A percentile compares a stretch with the other conserved stretches of the same genome.
Conservation (phyloP, 92 coral and sea anemone species). For the Plumapathes pennacea region DNA sequence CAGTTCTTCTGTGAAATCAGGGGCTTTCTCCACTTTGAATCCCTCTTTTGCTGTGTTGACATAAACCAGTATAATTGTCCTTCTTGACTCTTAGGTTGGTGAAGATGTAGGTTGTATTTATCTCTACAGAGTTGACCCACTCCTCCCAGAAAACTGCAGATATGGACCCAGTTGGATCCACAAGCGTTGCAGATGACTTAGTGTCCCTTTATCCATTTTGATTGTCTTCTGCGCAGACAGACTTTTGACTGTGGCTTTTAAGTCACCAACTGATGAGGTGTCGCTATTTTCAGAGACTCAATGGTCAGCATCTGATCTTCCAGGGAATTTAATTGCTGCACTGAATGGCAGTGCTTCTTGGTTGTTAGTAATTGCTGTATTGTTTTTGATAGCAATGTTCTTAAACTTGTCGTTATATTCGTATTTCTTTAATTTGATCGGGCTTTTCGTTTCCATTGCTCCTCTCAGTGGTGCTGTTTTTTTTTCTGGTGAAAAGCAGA, state of each 20-base stretch:
- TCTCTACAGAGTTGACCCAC: slow-evolving; percentile 36
- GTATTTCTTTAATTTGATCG: slow-evolving; percentile 23
- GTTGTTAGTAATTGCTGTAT: slow-evolving; percentile 6
- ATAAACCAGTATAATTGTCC: slow-evolving; percentile 27
- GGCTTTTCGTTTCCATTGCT: slow-evolving; percentile 18
- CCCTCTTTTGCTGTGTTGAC: slow-evolving; percentile 44
- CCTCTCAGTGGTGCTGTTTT: slow-evolving; percentile 16
- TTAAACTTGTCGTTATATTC: slow-evolving; percentile 31
- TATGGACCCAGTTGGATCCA: not conserved
- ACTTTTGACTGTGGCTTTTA: too few relatives aligned
- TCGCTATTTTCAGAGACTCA: too few relatives aligned
- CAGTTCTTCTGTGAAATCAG: slow-evolving; percentile 31
- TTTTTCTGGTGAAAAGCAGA: slow-evolving; percentile 38
- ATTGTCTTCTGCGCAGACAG: too few relatives aligned
- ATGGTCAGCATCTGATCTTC: too few relatives aligned
- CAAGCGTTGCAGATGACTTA: not conserved
- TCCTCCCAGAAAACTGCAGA: slow-evolving; percentile 41
- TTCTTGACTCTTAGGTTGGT: slow-evolving; percentile 40
- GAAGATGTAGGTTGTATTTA: slow-evolving; percentile 33
- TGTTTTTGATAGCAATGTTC: slow-evolving; percentile 20
- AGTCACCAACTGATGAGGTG: too few relatives aligned
- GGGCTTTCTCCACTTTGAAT: slow-evolving; percentile 24
- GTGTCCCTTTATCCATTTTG: too few relatives aligned
- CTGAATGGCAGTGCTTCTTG: slow-evolving; percentile 16
- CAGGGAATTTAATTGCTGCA: too few relatives aligned